Percentiles rank a stretch among this genome's conserved stretches.
These are phyloP conservation scores for Adelphocoris suturalis DNA, from an alignment of 2,888 invertebrate species.

Conservation along the genomic window DNA sequence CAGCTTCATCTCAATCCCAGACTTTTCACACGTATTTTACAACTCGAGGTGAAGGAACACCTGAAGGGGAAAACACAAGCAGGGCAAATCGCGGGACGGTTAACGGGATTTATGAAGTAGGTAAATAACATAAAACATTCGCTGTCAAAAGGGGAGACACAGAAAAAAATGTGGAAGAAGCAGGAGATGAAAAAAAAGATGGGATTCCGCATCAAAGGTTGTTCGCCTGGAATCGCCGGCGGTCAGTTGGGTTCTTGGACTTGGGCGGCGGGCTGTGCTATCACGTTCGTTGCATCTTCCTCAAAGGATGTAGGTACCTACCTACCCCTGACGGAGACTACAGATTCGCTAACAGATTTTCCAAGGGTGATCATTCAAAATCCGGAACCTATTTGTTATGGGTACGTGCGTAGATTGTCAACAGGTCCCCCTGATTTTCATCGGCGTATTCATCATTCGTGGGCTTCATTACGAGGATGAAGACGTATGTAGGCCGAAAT, in stretches of 20 bases:
- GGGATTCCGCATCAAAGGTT: constrained; percentile 39
- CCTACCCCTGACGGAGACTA: not conserved
- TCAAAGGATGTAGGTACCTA: not conserved
- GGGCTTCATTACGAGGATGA: no score
- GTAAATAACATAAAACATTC: constrained; percentile 21
- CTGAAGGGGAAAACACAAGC: not conserved
- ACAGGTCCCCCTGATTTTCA: no score
- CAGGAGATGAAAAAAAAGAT: not conserved
- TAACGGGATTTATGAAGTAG: constrained; percentile 38
- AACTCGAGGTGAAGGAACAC: no score
- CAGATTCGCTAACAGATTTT: constrained; percentile 6
- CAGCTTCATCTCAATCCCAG: not conserved
- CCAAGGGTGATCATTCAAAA: not conserved
- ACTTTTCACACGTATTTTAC: not conserved
- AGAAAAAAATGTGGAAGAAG: not conserved
- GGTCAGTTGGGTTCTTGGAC: not conserved
- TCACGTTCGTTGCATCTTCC: constrained; percentile 17
- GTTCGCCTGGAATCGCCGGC: constrained; percentile 13
- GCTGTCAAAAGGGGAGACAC: not conserved
- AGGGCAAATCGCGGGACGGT: not conserved
- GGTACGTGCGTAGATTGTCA: no score
- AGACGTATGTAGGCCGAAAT: no score
- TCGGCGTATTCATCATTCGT: no score
- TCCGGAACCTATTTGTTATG: not conserved
- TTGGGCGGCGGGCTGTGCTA: not conserved